phyloP scores from a whole-genome alignment of 2,113 vertebrate species.

The Aptenodytes forsteri region DNA sequence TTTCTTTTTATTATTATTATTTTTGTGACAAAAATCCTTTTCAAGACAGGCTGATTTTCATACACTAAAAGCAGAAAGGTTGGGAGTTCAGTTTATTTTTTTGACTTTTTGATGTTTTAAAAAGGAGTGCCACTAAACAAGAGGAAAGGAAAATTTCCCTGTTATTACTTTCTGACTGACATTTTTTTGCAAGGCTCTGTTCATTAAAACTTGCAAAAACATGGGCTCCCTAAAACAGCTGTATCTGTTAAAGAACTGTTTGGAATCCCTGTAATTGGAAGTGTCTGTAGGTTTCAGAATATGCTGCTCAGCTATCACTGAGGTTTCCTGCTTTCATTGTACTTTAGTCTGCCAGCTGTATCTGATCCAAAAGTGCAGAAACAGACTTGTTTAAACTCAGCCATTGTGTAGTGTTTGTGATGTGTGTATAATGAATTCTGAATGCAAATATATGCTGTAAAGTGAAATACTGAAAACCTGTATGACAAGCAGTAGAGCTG shows the following conservation, averaged over 20 bases:
- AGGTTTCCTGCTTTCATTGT: conserved; percentile 41
- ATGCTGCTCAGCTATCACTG: neutral
- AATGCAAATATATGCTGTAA: conserved; percentile 60
- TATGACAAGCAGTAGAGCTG: conserved; percentile 48
- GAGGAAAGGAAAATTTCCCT: neutral
- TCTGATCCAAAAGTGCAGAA: conserved; percentile 52
- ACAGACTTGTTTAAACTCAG: conserved; percentile 60
- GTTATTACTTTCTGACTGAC: neutral
- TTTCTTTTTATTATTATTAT: neutral
- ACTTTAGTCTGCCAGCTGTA: conserved; percentile 39
- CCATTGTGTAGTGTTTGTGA: conserved; percentile 50
- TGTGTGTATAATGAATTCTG: conserved; percentile 51
- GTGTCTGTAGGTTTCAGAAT: conserved; percentile 13
- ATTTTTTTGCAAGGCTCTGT: neutral
- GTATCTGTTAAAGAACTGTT: neutral
- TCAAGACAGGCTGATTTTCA: neutral
- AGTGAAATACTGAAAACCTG: conserved; percentile 40
- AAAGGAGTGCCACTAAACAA: neutral
- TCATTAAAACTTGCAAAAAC: neutral
- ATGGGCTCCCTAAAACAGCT: neutral
- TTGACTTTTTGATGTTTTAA: neutral
- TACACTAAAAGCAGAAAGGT: neutral
- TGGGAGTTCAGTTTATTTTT: neutral
- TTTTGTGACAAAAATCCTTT: neutral
- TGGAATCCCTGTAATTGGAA: conserved; percentile 42